Conservation (phyloP, 2,113 vertebrate genomes). For the Brachyhypopomus occidentalis region DNA sequence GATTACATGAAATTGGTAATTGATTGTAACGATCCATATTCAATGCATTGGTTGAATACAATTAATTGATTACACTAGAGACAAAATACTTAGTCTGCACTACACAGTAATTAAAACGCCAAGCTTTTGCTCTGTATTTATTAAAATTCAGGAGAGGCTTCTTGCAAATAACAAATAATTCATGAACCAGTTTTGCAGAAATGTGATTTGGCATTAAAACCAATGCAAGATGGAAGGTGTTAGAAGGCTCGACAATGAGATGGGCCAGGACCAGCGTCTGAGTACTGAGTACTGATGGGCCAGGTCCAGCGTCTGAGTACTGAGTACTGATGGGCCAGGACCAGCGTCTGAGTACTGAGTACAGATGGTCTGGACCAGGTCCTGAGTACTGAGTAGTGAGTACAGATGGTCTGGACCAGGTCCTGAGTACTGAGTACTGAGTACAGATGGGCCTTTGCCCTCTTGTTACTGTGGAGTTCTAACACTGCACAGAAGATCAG, state of each 20-base stretch:
- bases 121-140: not conserved
- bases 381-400: too few species aligned
- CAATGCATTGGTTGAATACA: slow-evolving; percentile 14
- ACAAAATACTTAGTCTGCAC: not conserved
- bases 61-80: slow-evolving; percentile 22
- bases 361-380: too few species aligned
- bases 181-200: not conserved
- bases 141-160: not conserved
- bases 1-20: slow-evolving; percentile 39
- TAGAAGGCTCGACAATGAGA: too few species aligned
- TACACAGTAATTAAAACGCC: slow-evolving; percentile 29
- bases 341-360: too few species aligned
- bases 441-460: slow-evolving; percentile 34
- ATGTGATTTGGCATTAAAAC: not conserved
- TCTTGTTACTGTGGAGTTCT: slow-evolving; percentile 26
- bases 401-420: too few species aligned
- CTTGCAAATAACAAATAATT: not conserved
- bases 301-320: too few species aligned
- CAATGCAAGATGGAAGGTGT: too few species aligned
- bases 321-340: too few species aligned
- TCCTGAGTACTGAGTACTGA: slow-evolving; percentile 16
- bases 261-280: too few species aligned
- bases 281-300: too few species aligned
- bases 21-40: slow-evolving; percentile 37
- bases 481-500: slow-evolving; percentile 61